Percentiles rank a stretch among this genome's conserved stretches.
phyloP scores from a whole-genome alignment of 1,140 invertebrate species.

The Drosophila busckii region DNA sequence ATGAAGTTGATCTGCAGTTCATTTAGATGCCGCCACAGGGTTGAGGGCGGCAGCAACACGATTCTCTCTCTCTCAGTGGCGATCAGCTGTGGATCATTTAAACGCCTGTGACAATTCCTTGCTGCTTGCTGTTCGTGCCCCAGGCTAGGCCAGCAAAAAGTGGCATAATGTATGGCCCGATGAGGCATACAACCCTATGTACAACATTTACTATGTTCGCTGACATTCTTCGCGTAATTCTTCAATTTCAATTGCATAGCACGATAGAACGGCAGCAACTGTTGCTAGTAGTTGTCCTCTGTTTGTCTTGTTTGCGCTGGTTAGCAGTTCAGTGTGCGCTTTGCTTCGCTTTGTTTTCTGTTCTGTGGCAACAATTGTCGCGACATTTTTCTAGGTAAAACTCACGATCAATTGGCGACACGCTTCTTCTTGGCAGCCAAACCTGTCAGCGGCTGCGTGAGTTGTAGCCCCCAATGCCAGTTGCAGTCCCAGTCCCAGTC shows the following conservation, averaged over 20 bases:
- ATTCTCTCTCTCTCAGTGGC: constrained; percentile 17
- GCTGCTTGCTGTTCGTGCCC: constrained; percentile 9
- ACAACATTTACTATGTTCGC: constrained; percentile 72
- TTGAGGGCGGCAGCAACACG: constrained; percentile 28
- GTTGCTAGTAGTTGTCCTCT: constrained; percentile 11
- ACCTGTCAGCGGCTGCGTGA: constrained; percentile 58
- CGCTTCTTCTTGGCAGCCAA: constrained; percentile 74
- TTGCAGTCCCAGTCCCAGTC: background rate
- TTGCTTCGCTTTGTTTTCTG: constrained; percentile 12
- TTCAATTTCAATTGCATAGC: constrained; percentile 77
- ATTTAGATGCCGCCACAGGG: constrained; percentile 69
- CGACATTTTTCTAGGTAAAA: constrained; percentile 79
- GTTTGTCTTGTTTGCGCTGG: constrained; percentile 2
- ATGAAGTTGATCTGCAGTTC: constrained; percentile 69
- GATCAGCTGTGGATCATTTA: constrained; percentile 54
- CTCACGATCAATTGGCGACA: constrained; percentile 79
- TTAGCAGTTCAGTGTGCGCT: constrained; percentile 31
- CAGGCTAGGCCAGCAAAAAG: background rate
- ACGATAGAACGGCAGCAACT: constrained; percentile 31
- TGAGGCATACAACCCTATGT: constrained; percentile 41
- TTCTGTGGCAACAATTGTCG: constrained; percentile 60
- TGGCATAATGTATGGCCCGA: constrained; percentile 43
- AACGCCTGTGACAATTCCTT: constrained; percentile 47
- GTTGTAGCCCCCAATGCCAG: constrained; percentile 29
- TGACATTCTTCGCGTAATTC: constrained; percentile 74